Conservation (phyloP, 2,888 invertebrate species). For the Drosophila emarginata region DNA sequence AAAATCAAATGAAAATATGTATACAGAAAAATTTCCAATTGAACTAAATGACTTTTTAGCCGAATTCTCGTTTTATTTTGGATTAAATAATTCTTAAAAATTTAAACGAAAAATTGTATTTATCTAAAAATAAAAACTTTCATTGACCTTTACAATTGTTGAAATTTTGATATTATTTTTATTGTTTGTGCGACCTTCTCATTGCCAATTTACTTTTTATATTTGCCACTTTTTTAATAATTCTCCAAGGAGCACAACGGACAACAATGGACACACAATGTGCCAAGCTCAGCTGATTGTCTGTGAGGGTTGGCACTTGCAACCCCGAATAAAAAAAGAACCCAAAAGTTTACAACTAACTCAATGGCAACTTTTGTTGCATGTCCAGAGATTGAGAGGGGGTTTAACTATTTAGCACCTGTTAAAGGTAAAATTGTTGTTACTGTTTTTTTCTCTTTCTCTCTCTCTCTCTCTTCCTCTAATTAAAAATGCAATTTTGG, state of each 20-base stretch:
- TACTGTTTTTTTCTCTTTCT: slow-evolving; percentile 29
- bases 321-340: slow-evolving; percentile 22
- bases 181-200: not conserved
- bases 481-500: slow-evolving; percentile 64
- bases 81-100: no score
- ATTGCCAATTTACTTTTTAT: not conserved
- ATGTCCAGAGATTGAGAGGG: slow-evolving; percentile 35
- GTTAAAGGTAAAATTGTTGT: slow-evolving; percentile 64
- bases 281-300: not conserved
- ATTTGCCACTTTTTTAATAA: not conserved
- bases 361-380: slow-evolving; percentile 49
- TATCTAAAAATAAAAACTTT: no score
- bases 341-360: slow-evolving; percentile 16
- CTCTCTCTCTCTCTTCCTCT: slow-evolving; percentile 12
- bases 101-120: no score
- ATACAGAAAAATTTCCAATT: no score
- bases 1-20: no score
- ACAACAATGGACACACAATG: not conserved
- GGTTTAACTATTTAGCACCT: slow-evolving; percentile 70
- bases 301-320: not conserved
- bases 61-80: no score
- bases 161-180: no score
- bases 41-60: no score
- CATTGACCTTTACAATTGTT: no score
- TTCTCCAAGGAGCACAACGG: not conserved